Percentiles rank a stretch among this genome's conserved stretches.
These are phyloP conservation scores for Tricholaema leucomelas DNA, from an alignment of 2,113 vertebrate genomes.

Conservation along the genomic window DNA sequence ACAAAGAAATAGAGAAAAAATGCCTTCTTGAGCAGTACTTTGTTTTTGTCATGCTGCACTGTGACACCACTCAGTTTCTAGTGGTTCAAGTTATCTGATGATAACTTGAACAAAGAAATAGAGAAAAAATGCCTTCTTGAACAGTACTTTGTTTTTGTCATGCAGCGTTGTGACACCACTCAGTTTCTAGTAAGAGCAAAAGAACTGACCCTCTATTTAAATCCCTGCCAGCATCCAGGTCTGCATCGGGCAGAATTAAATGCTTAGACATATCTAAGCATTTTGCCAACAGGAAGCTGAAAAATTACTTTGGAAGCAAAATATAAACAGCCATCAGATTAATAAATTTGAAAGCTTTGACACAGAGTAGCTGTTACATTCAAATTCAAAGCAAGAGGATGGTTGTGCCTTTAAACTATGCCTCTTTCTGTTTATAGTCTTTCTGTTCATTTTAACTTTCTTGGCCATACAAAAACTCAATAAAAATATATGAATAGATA, in stretches of 20 bases:
- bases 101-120: background rate
- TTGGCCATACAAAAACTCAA: background rate
- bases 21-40: background rate
- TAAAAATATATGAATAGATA: background rate
- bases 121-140: background rate
- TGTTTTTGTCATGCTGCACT: background rate
- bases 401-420: background rate
- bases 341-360: background rate
- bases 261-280: background rate
- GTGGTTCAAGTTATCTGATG: no score
- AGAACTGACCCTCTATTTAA: background rate
- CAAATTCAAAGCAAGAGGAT: background rate
- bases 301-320: background rate
- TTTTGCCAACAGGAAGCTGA: background rate
- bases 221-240: background rate
- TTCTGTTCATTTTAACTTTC: background rate
- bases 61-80: background rate
- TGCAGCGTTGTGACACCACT: background rate
- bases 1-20: background rate
- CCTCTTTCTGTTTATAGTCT: background rate
- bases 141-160: background rate
- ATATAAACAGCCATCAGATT: background rate
- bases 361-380: background rate
- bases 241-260: background rate
- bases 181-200: background rate